These are phyloP conservation scores for Phenganax marumi DNA, from an alignment of 92 coral and sea anemone species.

Conservation along the genomic window DNA sequence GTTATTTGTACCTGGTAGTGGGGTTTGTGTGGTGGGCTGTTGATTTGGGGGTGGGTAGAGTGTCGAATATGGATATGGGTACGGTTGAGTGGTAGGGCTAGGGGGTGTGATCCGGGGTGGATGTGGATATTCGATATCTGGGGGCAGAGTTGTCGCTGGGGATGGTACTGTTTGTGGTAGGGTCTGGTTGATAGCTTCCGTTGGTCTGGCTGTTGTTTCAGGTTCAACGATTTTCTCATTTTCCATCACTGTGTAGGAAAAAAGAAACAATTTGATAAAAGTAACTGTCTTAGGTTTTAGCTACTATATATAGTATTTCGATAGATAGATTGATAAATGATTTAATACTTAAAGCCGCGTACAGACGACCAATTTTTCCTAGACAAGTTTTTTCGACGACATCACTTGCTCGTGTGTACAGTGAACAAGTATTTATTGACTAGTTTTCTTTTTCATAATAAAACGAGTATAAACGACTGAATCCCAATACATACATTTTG, in stretches of 20 bases:
- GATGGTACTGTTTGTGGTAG: conserved; percentile 2
- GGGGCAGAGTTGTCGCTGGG: conserved; percentile 23
- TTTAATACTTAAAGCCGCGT: no score
- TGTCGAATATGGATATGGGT: conserved; percentile 20
- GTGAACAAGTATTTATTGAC: no score
- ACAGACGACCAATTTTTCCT: no score
- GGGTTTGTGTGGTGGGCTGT: neutral
- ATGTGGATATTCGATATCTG: conserved; percentile 10
- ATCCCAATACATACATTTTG: no score
- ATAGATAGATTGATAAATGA: no score
- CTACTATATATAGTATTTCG: no score
- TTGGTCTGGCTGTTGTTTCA: neutral
- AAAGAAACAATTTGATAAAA: neutral
- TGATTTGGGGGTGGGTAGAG: neutral
- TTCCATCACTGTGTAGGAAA: conserved; percentile 19
- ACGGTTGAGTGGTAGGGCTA: conserved; percentile 17
- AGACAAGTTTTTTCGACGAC: no score
- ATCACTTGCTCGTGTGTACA: no score
- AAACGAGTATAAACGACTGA: no score
- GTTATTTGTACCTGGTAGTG: neutral
- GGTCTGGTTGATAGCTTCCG: neutral
- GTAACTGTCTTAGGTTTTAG: neutral
- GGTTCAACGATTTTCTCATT: conserved; percentile 19
- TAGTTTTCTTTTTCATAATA: no score
- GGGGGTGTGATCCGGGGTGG: conserved; percentile 30